phyloP scores from a whole-genome alignment of 2,113 vertebrate species.

The Chrysemys picta region DNA sequence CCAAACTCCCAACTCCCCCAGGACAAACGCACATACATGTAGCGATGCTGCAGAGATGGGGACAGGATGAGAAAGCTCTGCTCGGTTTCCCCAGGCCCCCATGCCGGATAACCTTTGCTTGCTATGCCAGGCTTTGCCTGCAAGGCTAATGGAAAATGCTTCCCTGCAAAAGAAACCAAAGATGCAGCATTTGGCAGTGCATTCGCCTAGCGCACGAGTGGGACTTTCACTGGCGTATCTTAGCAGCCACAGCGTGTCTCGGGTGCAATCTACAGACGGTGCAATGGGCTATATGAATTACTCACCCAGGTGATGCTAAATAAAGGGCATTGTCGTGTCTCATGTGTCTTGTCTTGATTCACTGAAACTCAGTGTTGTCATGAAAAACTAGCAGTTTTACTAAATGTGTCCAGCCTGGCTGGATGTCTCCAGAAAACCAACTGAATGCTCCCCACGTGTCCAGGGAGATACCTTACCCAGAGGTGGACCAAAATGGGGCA shows the following conservation, averaged over 20 bases:
- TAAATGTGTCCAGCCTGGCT: not conserved
- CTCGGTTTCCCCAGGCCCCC: not conserved
- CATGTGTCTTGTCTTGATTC: not conserved
- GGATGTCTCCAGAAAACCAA: not conserved
- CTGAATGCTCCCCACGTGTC: not conserved
- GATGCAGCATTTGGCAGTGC: not conserved
- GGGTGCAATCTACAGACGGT: not conserved
- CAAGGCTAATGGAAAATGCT: not conserved
- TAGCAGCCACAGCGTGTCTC: fast-evolving
- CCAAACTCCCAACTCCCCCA: not conserved
- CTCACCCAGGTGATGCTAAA: not conserved
- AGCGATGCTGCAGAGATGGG: not conserved
- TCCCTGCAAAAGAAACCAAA: not conserved
- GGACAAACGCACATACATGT: not conserved
- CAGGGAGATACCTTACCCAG: not conserved
- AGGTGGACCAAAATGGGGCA: not conserved
- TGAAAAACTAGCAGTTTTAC: not conserved
- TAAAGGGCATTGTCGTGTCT: not conserved
- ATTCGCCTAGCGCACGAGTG: not conserved
- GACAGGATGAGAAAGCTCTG: not conserved
- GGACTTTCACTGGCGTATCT: not conserved
- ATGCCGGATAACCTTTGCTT: not conserved
- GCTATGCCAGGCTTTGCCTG: not conserved
- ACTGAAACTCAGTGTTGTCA: not conserved
- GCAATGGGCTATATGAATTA: not conserved